A percentile compares a stretch with the other conserved stretches of the same genome.
Conservation (phyloP, 2,113 vertebrate genomes). For the Microtus oregoni region DNA sequence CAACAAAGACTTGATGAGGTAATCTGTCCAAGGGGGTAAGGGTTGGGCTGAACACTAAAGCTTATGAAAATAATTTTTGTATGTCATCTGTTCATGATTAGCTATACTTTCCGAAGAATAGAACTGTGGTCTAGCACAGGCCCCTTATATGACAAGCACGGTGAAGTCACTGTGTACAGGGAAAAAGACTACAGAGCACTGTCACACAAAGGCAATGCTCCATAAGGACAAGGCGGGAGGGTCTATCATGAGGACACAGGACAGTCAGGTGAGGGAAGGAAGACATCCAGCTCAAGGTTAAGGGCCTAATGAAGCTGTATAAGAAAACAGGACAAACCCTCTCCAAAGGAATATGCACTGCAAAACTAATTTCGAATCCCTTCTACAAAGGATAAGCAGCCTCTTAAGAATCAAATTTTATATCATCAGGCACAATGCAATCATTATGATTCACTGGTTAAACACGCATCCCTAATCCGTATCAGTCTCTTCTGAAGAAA, state of each 20-base stretch:
- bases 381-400: slow-evolving; percentile 29
- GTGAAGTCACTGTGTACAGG: no score
- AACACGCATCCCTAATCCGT: background rate
- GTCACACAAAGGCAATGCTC: background rate
- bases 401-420: slow-evolving; percentile 43
- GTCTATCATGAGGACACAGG: background rate
- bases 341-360: background rate
- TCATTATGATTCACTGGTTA: background rate
- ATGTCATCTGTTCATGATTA: no score
- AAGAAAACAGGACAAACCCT: background rate
- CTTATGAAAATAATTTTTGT: no score
- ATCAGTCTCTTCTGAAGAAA: background rate
- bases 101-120: no score
- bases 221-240: background rate
- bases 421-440: background rate
- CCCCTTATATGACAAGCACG: no score
- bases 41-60: no score
- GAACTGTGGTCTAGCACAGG: no score
- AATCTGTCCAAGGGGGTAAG: background rate
- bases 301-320: background rate
- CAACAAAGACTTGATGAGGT: background rate
- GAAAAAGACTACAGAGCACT: background rate
- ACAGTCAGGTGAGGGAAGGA: background rate
- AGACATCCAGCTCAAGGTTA: background rate
- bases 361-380: slow-evolving; percentile 23